phyloP scores from a whole-genome alignment of 1,140 invertebrate genomes.

The Nasonia giraulti region DNA sequence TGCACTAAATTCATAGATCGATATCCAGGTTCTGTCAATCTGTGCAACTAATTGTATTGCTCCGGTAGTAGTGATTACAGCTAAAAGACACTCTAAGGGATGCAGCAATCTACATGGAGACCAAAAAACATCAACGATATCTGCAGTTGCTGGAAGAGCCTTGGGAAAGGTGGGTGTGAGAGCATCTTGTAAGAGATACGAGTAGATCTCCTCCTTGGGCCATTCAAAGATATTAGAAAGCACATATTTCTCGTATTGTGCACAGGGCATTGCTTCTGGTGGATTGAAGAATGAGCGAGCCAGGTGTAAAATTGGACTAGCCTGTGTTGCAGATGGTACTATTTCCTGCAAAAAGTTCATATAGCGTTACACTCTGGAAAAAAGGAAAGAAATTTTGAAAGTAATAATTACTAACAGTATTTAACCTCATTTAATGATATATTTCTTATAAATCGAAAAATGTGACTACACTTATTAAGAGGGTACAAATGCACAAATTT shows the following conservation, averaged over 20 bases:
- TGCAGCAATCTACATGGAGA: constrained; percentile 64
- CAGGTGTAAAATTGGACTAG: constrained; percentile 60
- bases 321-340: constrained; percentile 62
- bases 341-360: constrained; percentile 62
- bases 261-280: constrained; percentile 59
- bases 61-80: constrained; percentile 64
- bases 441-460: too few species aligned
- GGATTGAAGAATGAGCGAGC: constrained; percentile 66
- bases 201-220: constrained; percentile 62
- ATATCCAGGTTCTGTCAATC: constrained; percentile 64
- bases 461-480: constrained; percentile 38
- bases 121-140: constrained; percentile 64
- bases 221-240: constrained; percentile 59
- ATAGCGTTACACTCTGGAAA: neutral
- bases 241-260: constrained; percentile 54
- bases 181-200: constrained; percentile 61
- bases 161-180: constrained; percentile 63
- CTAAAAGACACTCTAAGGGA: constrained; percentile 64
- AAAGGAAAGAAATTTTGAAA: too few species aligned
- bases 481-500: neutral
- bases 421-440: too few species aligned
- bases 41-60: constrained; percentile 63
- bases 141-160: constrained; percentile 50
- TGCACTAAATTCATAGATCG: constrained; percentile 60
- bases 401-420: too few species aligned